These are phyloP conservation scores for Clytia hemisphaerica DNA, from an alignment of 30 jellyfish, hydroid and myxozoan species.

Conservation along the genomic window DNA sequence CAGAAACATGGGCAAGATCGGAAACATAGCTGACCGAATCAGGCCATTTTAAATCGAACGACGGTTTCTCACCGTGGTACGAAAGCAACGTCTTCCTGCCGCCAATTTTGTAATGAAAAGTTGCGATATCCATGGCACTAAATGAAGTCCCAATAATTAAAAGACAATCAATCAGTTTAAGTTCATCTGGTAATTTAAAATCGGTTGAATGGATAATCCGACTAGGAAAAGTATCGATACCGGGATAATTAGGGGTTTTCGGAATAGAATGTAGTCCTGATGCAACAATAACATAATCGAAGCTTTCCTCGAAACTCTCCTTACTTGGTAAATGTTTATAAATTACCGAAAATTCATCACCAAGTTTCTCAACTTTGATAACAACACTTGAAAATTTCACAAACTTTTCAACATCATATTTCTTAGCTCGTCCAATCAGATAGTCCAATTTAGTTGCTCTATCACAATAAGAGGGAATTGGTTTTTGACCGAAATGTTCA, in stretches of 20 bases:
- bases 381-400: constrained; percentile 32
- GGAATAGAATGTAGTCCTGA: constrained; percentile 46
- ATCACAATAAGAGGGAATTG: constrained; percentile 41
- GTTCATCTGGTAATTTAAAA: constrained; percentile 19
- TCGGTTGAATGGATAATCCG: constrained; percentile 45
- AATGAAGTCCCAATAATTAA: constrained; percentile 28
- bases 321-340: constrained; percentile 20
- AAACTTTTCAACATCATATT: background rate
- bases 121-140: constrained; percentile 42
- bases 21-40: no score
- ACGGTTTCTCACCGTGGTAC: no score
- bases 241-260: constrained; percentile 22
- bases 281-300: constrained; percentile 37
- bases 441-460: constrained; percentile 31
- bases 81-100: no score
- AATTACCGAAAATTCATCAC: constrained; percentile 19
- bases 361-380: constrained; percentile 26
- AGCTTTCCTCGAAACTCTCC: constrained; percentile 1
- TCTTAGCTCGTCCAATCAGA: constrained; percentile 8
- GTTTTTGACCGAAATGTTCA: constrained; percentile 50
- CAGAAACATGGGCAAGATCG: no score
- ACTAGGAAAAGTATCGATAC: constrained; percentile 44
- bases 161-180: constrained; percentile 1
- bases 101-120: no score
- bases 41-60: no score